Evolutionary conservation across 2,113 vertebrate genomes (phyloP), one percentile per base, ranked within the genome.

Genomic region (Gopherus evgoodei): DNA sequence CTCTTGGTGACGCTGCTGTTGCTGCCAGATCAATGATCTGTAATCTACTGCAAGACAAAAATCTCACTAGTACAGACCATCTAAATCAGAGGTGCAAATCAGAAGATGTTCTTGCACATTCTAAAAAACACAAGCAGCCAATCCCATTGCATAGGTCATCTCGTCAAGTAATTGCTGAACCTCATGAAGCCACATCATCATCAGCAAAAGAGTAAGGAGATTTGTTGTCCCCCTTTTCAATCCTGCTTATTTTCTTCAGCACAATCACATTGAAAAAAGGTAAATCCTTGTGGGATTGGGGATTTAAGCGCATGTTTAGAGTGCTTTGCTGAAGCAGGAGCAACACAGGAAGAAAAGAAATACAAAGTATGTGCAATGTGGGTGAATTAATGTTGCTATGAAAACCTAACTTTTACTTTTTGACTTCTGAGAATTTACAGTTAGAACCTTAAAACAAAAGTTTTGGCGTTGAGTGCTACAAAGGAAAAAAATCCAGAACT

Each of bases 311-410:
- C 12, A 54, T 69, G 14, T 27, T 80, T 35, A 27, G 87, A 90
- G 53, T 5, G 4, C 19, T 95, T 79, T 84, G 54, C 25, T 44
- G 44, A 54, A 16, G 54, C 1, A 22, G 2, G 49, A 85, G 14
- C 44, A 85, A 47, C 5, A 84, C 31, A 81, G 4, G 24, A 50
- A 50, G 24, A 79, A 47, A 5, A 3, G 50, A 80, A 90, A 76
- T 56, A 1, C 3, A 80, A 83, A 92, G 35, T 4, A 21, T 56
- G 35, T 21, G 10, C 11, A 4, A 24, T 0, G 57, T 25, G 5
- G 27, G 0, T 0, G 0, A 84, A 47, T 89, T 42, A 90, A 8
- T 3, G 87, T 80, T 76, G 65, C 12, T 56, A 19, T 13, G 69
- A 95, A 93, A 92, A 86, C 16, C 13, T 0, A 0, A 75, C 59